These are phyloP conservation scores for Lepidurus arcticus DNA, from an alignment of 1,140 invertebrate species.

Conservation along the genomic window DNA sequence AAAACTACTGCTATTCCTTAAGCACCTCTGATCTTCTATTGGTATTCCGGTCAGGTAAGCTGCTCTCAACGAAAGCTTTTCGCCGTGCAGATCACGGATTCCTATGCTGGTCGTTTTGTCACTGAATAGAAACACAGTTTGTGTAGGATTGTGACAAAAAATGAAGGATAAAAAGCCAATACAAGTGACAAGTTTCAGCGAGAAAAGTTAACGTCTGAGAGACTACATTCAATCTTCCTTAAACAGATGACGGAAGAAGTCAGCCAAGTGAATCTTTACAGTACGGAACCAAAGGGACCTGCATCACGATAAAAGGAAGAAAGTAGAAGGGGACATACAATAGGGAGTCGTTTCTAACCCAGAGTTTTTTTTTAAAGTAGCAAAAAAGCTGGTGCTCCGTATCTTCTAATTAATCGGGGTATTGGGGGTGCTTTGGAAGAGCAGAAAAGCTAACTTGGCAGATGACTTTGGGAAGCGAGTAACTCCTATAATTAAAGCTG, in stretches of 20 bases:
- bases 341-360: background rate
- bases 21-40: background rate
- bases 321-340: background rate
- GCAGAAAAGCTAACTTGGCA: background rate
- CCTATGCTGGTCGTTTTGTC: constrained; percentile 1
- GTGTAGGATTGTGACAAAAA: background rate
- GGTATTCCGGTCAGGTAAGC: background rate
- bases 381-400: background rate
- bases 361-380: constrained; percentile 4
- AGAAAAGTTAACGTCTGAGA: background rate
- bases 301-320: background rate
- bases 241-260: background rate
- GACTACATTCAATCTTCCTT: background rate
- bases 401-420: background rate
- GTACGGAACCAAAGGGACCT: background rate
- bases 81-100: background rate
- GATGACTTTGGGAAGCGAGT: background rate
- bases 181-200: background rate
- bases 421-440: background rate
- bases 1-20: background rate
- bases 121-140: constrained; percentile 1
- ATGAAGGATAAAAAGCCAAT: background rate
- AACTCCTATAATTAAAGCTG: background rate
- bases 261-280: background rate
- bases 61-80: background rate